Evolutionary conservation across 2,113 vertebrate species (phyloP).

Genomic region (Gobiocypris rarus): DNA sequence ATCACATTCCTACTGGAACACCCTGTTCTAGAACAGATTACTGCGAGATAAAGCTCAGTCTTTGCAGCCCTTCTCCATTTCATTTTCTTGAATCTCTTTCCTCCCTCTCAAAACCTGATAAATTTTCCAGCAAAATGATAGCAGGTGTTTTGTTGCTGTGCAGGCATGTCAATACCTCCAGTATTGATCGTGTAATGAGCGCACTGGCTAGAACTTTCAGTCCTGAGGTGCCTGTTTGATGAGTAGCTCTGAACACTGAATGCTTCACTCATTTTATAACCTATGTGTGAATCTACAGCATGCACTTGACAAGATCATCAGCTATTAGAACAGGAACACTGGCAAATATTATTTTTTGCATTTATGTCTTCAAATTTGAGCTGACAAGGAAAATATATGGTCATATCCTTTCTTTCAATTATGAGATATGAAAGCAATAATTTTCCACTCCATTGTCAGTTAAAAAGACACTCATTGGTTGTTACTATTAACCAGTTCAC

Average conservation of each 20-base stretch:
- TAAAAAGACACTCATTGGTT: background rate
- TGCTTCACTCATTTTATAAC: too few species aligned
- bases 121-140: background rate
- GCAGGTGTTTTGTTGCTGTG: conserved; percentile 36
- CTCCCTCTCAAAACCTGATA: conserved; percentile 7
- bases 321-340: background rate
- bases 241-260: background rate
- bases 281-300: background rate
- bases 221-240: background rate
- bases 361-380: background rate
- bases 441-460: background rate
- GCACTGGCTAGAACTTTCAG: background rate
- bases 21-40: conserved; percentile 17
- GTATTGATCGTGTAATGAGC: conserved; percentile 32
- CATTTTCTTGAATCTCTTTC: background rate
- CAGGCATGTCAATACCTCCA: conserved; percentile 32
- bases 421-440: background rate
- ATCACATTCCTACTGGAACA: conserved; percentile 11
- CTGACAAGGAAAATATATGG: background rate
- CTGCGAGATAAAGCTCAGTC: background rate
- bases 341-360: background rate
- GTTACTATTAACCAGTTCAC: background rate
- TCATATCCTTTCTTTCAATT: conserved; percentile 7
- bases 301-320: background rate
- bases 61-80: conserved; percentile 11